phyloP scores from a whole-genome alignment of 23 tunicate species.

The Styela plicata region DNA sequence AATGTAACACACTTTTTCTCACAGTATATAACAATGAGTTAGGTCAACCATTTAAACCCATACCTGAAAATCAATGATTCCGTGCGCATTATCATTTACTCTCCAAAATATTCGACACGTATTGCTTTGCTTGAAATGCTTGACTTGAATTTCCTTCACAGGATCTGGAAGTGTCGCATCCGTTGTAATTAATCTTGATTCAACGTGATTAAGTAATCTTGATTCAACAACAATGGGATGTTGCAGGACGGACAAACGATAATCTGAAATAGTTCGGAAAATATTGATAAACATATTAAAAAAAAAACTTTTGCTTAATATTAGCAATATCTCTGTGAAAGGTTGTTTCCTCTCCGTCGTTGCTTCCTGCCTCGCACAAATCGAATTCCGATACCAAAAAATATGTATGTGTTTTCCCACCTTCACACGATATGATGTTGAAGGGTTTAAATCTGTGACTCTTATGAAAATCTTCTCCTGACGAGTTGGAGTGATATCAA shows the following conservation, averaged over 20 bases:
- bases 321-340: too few relatives aligned
- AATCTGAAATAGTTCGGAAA: not conserved
- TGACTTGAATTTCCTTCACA: not conserved
- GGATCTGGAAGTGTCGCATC: not conserved
- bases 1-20: not conserved
- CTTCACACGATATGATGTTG: not conserved
- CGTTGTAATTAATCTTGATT: not conserved
- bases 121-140: not conserved
- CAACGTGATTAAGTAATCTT: too few relatives aligned
- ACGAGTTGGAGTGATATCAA: too few relatives aligned
- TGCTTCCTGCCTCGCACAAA: too few relatives aligned
- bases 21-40: not conserved
- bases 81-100: not conserved
- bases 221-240: too few relatives aligned
- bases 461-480: not conserved
- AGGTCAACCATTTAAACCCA: not conserved
- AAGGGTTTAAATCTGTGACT: not conserved
- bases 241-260: not conserved
- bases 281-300: too few relatives aligned
- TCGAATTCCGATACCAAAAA: not conserved
- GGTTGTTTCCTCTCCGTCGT: too few relatives aligned
- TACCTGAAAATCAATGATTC: not conserved
- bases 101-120: not conserved
- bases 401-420: not conserved
- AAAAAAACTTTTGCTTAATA: too few relatives aligned